Conservation (phyloP, 1,140 invertebrate species). For the Neocloeon triangulifer region DNA sequence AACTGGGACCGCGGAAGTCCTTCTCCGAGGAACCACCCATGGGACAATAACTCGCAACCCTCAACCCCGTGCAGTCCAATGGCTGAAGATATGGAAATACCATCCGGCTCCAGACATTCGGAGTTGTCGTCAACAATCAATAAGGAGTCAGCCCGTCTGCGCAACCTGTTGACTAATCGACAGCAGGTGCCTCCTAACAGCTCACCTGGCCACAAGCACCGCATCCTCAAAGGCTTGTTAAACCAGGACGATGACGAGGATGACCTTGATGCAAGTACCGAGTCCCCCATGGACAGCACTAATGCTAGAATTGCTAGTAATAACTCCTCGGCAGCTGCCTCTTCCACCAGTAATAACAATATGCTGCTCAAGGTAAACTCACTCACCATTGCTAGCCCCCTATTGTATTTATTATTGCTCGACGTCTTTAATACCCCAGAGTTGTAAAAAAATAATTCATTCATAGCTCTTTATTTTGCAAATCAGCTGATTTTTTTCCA, state of each 20-base stretch:
- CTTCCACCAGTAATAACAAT: conserved; percentile 27
- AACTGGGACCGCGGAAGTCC: background rate
- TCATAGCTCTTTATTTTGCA: no score
- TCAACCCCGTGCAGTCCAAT: no score
- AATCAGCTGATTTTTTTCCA: no score
- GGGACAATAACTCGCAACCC: no score
- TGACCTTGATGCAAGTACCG: no score
- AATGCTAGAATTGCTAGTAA: background rate
- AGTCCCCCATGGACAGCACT: no score
- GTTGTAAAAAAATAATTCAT: no score
- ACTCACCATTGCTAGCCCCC: no score
- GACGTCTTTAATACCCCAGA: no score
- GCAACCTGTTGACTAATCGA: conserved; percentile 34
- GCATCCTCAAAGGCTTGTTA: conserved; percentile 51
- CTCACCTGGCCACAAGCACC: conserved; percentile 23
- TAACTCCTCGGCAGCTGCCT: conserved; percentile 13
- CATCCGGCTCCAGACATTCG: conserved; percentile 9
- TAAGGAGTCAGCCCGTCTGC: conserved; percentile 35
- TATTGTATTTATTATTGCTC: no score
- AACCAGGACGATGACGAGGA: conserved; percentile 67
- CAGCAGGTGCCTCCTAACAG: conserved; percentile 16
- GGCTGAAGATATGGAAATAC: conserved; percentile 11
- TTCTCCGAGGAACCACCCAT: no score
- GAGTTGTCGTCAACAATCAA: no score
- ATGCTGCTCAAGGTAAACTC: conserved; percentile 48